These are phyloP conservation scores for Xestia rhomboidea DNA, from an alignment of 2,888 invertebrate species.

Conservation along the genomic window DNA sequence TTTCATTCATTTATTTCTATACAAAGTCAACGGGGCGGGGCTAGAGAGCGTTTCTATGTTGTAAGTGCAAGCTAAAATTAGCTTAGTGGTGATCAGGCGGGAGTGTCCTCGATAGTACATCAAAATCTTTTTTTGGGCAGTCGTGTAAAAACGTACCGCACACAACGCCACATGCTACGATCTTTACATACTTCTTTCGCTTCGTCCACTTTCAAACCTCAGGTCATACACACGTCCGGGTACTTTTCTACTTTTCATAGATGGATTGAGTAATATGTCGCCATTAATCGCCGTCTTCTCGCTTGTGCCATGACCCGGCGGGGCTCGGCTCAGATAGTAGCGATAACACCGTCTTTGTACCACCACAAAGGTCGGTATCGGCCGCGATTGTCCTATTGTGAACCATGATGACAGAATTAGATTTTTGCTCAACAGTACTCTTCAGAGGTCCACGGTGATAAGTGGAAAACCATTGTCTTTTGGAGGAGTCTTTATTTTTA, in stretches of 20 bases:
- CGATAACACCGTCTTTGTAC: conserved; percentile 81
- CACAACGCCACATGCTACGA: no score
- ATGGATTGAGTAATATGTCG: no score
- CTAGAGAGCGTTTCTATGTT: no score
- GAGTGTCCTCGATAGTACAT: no score
- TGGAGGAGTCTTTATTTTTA: conserved; percentile 31
- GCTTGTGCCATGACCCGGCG: conserved; percentile 64
- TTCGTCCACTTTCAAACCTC: background rate
- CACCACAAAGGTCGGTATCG: conserved; percentile 83
- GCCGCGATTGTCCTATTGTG: conserved; percentile 74
- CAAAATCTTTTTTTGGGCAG: no score
- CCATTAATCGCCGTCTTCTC: conserved; percentile 54
- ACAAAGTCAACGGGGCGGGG: no score
- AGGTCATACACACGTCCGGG: background rate
- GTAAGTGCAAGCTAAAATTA: no score
- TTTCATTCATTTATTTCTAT: no score
- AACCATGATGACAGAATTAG: conserved; percentile 70
- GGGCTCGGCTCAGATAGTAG: conserved; percentile 75
- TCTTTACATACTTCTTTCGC: no score
- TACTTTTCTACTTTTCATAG: no score
- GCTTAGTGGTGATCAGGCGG: no score
- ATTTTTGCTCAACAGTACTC: conserved; percentile 65
- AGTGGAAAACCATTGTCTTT: conserved; percentile 42
- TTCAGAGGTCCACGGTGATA: conserved; percentile 48
- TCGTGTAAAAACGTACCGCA: no score